These are phyloP conservation scores for Etheostoma nigrum DNA, from an alignment of 2,797 vertebrate species.

Conservation along the genomic window DNA sequence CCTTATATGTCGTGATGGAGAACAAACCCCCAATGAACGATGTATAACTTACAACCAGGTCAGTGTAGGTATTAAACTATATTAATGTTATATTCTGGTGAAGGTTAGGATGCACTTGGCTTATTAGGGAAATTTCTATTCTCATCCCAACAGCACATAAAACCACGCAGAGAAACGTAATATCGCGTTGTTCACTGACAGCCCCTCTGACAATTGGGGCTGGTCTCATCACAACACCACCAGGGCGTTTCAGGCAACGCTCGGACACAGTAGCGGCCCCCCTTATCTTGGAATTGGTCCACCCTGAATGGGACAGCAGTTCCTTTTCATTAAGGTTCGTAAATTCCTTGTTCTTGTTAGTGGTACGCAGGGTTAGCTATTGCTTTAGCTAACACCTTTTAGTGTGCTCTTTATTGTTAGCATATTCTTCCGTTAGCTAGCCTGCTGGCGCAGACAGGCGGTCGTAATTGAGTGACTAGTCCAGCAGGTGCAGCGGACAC, in stretches of 20 bases:
- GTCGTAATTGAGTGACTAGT: slow-evolving; percentile 64
- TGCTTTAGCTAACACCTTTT: neutral
- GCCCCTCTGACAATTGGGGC: slow-evolving; percentile 48
- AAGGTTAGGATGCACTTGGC: rapidly evolving
- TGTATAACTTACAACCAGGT: neutral
- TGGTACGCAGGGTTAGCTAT: rapidly evolving
- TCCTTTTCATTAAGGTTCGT: slow-evolving; percentile 70
- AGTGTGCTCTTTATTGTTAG: slow-evolving; percentile 39
- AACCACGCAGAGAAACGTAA: slow-evolving; percentile 1
- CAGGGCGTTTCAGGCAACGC: slow-evolving; percentile 73
- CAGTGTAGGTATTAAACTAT: rapidly evolving
- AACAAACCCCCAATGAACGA: neutral
- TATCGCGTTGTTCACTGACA: slow-evolving; percentile 68
- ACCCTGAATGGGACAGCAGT: slow-evolving; percentile 59
- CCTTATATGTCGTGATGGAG: rapidly evolving
- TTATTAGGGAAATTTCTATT: rapidly evolving
- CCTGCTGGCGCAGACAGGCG: slow-evolving; percentile 57
- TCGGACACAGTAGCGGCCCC: slow-evolving; percentile 18
- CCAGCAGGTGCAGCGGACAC: slow-evolving; percentile 74
- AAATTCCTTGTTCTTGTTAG: neutral
- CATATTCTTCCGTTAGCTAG: slow-evolving; percentile 50
- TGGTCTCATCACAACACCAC: slow-evolving; percentile 74
- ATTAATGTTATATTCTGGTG: neutral
- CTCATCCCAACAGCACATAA: neutral
- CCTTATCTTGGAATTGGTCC: slow-evolving; percentile 44